phyloP scores from a whole-genome alignment of 2,797 vertebrate species.

The Crypturellus tataupa region DNA sequence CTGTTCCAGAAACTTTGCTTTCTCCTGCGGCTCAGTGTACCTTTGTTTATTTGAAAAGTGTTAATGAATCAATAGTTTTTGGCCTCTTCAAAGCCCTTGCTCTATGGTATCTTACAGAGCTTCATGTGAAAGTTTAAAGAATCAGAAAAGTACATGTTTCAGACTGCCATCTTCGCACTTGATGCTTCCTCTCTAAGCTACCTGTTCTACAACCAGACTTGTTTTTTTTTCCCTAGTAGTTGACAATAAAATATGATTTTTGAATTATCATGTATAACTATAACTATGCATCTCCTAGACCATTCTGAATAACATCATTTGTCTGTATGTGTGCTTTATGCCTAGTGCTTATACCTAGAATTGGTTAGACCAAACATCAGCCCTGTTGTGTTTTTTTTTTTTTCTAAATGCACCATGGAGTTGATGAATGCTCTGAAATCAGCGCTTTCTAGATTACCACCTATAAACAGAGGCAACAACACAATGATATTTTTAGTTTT shows the following conservation, averaged over 20 bases:
- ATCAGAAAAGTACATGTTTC: neutral
- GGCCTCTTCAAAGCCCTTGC: neutral
- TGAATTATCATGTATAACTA: neutral
- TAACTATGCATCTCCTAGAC: neutral
- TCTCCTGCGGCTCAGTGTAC: neutral
- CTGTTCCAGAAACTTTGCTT: neutral
- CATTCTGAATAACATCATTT: neutral
- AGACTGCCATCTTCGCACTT: neutral
- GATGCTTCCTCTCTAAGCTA: neutral
- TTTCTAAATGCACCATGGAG: neutral
- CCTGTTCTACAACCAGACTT: neutral
- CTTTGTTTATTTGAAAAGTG: constrained; percentile 19
- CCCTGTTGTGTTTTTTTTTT: neutral
- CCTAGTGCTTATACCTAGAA: neutral
- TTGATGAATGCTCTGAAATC: neutral
- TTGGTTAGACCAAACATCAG: neutral
- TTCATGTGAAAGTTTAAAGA: neutral
- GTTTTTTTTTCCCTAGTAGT: neutral
- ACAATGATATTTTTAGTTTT: neutral
- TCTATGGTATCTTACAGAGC: neutral
- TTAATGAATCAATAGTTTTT: constrained; percentile 13
- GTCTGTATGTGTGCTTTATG: neutral
- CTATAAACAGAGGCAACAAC: neutral
- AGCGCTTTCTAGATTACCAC: neutral
- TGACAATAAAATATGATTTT: neutral